Conservation (phyloP, 2,888 invertebrate species). For the Pasiphila rectangulata region DNA sequence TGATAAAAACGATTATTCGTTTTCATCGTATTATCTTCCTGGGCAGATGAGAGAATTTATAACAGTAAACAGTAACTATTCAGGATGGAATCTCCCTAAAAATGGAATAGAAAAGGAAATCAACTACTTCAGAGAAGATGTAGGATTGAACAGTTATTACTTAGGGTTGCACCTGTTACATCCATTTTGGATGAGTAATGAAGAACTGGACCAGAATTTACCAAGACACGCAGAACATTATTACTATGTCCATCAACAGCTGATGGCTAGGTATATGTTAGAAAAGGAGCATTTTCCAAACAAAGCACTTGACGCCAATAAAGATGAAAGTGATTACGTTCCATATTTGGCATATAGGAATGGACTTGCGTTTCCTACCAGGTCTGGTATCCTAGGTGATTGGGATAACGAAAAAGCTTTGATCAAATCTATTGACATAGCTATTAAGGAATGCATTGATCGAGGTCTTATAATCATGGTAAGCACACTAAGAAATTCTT, state of each 20-base stretch:
- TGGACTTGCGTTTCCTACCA: conserved; percentile 63
- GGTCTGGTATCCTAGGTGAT: conserved; percentile 45
- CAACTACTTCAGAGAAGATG: conserved; percentile 84
- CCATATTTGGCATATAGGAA: conserved; percentile 64
- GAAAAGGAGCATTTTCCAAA: conserved; percentile 56
- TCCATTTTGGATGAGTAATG: conserved; percentile 81
- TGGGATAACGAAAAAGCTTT: conserved; percentile 52
- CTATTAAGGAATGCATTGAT: conserved; percentile 62
- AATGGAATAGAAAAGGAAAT: conserved; percentile 72
- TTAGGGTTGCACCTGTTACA: conserved; percentile 77
- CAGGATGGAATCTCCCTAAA: conserved; percentile 75
- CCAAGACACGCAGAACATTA: conserved; percentile 63
- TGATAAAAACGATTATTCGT: conserved; percentile 43
- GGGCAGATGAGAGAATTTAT: conserved; percentile 40
- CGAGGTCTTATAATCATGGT: conserved; percentile 67
- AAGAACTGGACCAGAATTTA: conserved; percentile 60
- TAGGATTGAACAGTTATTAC: conserved; percentile 82
- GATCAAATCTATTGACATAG: conserved; percentile 60
- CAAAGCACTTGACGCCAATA: conserved; percentile 28
- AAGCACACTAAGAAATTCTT: too few species aligned
- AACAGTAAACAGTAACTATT: conserved; percentile 64
- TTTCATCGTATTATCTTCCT: conserved; percentile 15
- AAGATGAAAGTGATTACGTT: conserved; percentile 47
- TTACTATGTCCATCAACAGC: conserved; percentile 62
- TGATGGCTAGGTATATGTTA: conserved; percentile 57